A percentile compares a stretch with the other conserved stretches of the same genome.
phyloP scores from a whole-genome alignment of 92 coral and sea anemone genomes.

The Pocillopora grandis region DNA sequence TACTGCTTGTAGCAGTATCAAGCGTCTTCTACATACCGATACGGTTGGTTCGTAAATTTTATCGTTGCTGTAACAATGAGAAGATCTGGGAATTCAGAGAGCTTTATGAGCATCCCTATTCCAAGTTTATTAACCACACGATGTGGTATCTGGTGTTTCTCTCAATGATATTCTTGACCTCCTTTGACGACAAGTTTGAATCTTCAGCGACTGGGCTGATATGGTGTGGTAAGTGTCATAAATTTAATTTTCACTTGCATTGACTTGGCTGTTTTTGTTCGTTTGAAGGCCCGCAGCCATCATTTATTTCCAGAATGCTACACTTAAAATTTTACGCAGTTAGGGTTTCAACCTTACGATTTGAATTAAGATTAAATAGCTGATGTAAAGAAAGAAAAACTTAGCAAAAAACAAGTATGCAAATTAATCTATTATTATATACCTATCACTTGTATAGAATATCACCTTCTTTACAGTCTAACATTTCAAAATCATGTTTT shows the following conservation, averaged over 20 bases:
- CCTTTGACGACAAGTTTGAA: not conserved
- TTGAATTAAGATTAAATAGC: too few relatives aligned
- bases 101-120: conserved; percentile 29
- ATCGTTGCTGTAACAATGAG: not conserved
- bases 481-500: too few relatives aligned
- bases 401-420: too few relatives aligned
- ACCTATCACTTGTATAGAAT: too few relatives aligned
- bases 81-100: conserved; percentile 4
- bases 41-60: not conserved
- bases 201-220: not conserved
- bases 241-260: not conserved
- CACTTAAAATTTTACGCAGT: too few relatives aligned
- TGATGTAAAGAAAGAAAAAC: too few relatives aligned
- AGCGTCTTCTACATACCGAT: conserved; percentile 4
- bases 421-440: too few relatives aligned
- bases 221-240: conserved; percentile 9
- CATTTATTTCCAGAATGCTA: too few relatives aligned
- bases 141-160: conserved; percentile 21
- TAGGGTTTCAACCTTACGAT: too few relatives aligned
- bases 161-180: not conserved
- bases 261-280: not conserved
- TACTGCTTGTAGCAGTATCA: not conserved
- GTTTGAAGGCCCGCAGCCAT: too few relatives aligned
- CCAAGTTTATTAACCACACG: conserved; percentile 35
- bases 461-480: too few relatives aligned